phyloP scores from a whole-genome alignment of 2,797 vertebrate genomes.

The Acanthiza pusilla region DNA sequence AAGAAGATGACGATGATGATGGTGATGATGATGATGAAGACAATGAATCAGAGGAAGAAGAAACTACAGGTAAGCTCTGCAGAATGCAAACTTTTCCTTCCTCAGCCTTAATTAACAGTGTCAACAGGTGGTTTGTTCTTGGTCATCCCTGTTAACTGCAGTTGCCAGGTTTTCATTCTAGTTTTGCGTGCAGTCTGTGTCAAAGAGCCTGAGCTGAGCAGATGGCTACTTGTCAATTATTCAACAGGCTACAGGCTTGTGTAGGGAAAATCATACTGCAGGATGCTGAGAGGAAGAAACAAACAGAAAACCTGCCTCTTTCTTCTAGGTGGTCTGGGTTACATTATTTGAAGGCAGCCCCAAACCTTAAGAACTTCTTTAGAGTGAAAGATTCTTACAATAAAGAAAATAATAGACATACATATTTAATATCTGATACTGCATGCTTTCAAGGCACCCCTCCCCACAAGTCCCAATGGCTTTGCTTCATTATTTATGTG shows the following conservation, averaged over 20 bases:
- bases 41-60: constrained; percentile 76
- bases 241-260: not conserved
- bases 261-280: not conserved
- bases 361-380: not conserved
- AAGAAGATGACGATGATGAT: constrained; percentile 57
- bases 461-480: not conserved
- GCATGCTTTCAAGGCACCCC: not conserved
- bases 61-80: constrained; percentile 82
- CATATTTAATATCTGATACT: not conserved
- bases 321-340: not conserved
- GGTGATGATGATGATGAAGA: constrained; percentile 70
- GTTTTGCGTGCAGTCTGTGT: not conserved
- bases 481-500: constrained; percentile 29
- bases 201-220: not conserved
- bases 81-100: not conserved
- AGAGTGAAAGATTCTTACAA: not conserved
- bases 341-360: not conserved
- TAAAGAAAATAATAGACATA: not conserved
- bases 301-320: not conserved
- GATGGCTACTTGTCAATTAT: constrained; percentile 12
- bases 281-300: not conserved
- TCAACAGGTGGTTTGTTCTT: not conserved
- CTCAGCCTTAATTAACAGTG: not conserved
- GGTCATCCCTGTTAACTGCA: not conserved
- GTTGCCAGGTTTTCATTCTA: not conserved